Conservation (phyloP, 2,888 invertebrate species). For the Epiblema foenella region DNA sequence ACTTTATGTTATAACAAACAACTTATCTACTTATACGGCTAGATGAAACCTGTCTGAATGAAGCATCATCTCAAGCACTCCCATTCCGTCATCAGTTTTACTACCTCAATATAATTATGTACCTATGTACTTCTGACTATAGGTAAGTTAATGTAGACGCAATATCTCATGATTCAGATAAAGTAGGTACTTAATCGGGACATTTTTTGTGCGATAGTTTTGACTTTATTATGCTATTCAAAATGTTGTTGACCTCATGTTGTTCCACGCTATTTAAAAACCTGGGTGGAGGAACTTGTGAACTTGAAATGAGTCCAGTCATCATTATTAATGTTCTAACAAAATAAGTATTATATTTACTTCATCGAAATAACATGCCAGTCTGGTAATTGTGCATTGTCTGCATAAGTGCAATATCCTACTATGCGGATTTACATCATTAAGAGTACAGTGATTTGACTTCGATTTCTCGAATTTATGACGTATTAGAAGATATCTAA, state of each 20-base stretch:
- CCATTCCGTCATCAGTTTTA: too few species aligned
- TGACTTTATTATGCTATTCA: slow-evolving; percentile 13
- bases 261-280: slow-evolving; percentile 11
- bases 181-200: not conserved
- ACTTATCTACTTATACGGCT: too few species aligned
- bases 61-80: too few species aligned
- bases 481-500: not conserved
- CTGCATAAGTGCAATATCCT: slow-evolving; percentile 1
- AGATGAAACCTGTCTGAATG: too few species aligned
- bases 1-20: too few species aligned
- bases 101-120: too few species aligned
- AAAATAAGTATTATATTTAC: slow-evolving; percentile 14
- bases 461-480: slow-evolving; percentile 31
- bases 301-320: slow-evolving; percentile 35
- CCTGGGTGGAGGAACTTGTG: slow-evolving; percentile 20
- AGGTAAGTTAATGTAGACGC: too few species aligned
- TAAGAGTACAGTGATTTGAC: slow-evolving; percentile 28
- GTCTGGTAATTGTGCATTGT: slow-evolving; percentile 26
- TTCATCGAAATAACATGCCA: slow-evolving; percentile 1
- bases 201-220: not conserved
- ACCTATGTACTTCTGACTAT: too few species aligned
- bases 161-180: too few species aligned
- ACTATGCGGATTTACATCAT: slow-evolving; percentile 16
- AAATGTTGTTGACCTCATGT: slow-evolving; percentile 13
- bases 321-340: slow-evolving; percentile 29